Evolutionary conservation across 2,888 invertebrate species (phyloP).

Genomic region (Pyrocoelia pectoralis): DNA sequence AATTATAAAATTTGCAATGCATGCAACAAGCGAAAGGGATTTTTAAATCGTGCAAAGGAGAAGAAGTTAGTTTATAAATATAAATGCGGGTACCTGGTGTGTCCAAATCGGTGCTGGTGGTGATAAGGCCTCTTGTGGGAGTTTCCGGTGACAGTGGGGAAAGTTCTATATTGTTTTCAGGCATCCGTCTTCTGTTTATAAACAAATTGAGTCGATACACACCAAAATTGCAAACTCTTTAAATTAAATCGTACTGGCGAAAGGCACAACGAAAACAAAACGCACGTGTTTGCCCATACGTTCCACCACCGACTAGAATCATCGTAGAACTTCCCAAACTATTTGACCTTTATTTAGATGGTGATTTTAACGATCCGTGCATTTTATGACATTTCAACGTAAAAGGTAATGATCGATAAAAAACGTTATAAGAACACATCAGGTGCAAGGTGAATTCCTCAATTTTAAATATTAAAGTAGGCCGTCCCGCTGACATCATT

Average conservation of each 20-base stretch:
- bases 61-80: no score
- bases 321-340: constrained; percentile 23
- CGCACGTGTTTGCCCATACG: constrained; percentile 39
- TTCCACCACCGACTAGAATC: constrained; percentile 9
- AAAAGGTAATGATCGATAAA: constrained; percentile 51
- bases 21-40: not conserved
- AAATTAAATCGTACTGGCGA: not conserved
- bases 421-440: constrained; percentile 23
- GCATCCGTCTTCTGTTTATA: constrained; percentile 48
- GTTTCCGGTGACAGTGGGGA: constrained; percentile 47
- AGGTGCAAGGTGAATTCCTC: not conserved
- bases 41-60: not conserved
- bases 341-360: constrained; percentile 46
- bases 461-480: not conserved
- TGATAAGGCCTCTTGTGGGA: constrained; percentile 19
- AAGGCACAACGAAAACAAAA: constrained; percentile 19
- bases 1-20: not conserved
- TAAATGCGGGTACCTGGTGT: constrained; percentile 21
- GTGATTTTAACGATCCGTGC: constrained; percentile 54
- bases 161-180: constrained; percentile 53
- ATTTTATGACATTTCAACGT: constrained; percentile 52
- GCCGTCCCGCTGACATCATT: not conserved
- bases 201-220: constrained; percentile 7
- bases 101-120: constrained; percentile 18
- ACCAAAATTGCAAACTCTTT: not conserved